Base-by-base conservation (phyloP, 1,140 invertebrate genomes). In the Helicorthomorpha holstii region DNA sequence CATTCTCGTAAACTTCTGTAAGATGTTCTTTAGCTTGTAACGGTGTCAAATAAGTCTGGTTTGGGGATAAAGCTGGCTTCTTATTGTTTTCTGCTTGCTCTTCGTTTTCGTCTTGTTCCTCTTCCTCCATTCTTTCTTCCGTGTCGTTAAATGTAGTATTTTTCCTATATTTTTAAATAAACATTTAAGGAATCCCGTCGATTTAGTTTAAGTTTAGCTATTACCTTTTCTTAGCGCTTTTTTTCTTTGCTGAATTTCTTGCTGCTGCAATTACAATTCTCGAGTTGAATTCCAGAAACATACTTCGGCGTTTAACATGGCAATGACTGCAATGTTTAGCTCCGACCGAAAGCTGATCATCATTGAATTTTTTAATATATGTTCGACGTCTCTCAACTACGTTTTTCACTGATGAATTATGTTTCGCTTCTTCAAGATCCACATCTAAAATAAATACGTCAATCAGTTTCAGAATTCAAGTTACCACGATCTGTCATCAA, bases 1-100 rank as follows among this genome's bases (percentile, higher is more conserved):
- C 85, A 55, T 82, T 79, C 38, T 71, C 58, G 76, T 85, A 96
- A 23, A 96, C 69, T 38, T 77, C 62, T 45, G 79, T 72, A 47
- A 97, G 70, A 64, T 83, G 79, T 29, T 80, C 71, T 58, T 78
- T 78, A 7, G 69, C 62, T 26, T 68, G 59, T 21, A 58, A 50
- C 23, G 64, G 60, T 19, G 64, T 69, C 16, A 69, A 52, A 54
- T 60, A 60, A 0, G 54, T 56, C 50, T 67, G 65, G 54, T 23
- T 26, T 34, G 22, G 29, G 51, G 3, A 16, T 27, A 50, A n/a
- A n/a, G n/a, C 44, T 46, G 7, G 4, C 44, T 46, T 19, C 4
- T 7, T 57, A 47, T 57, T 49, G 23, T 55, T 51, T 27, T 55
- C 50, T 24, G 34, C 47, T 14, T 49, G 54, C 46, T 59, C 48